A percentile compares a stretch with the other conserved stretches of the same genome.
Conservation (phyloP, 2,113 vertebrate genomes). For the Mohoua ochrocephala region DNA sequence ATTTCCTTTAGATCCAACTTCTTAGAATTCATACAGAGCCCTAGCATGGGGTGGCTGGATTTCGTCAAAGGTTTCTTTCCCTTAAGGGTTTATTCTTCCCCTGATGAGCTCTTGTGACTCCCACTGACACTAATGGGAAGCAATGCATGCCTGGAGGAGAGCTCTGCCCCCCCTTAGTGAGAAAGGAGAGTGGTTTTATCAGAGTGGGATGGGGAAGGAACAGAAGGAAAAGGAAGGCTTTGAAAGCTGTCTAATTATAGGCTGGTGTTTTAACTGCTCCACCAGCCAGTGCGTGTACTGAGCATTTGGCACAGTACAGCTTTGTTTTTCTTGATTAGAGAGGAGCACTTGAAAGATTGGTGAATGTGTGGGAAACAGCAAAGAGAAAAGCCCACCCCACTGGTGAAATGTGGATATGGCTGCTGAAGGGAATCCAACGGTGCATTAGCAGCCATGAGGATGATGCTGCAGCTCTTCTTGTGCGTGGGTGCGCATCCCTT, state of each 20-base stretch:
- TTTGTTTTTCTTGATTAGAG: conserved; percentile 21
- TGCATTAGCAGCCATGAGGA: neutral
- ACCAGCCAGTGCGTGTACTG: neutral
- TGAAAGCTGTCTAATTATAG: conserved; percentile 18
- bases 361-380: neutral
- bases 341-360: neutral
- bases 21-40: neutral
- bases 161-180: neutral
- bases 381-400: neutral
- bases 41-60: neutral
- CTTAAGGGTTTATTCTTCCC: neutral
- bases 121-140: neutral
- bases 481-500: fast-evolving
- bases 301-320: neutral
- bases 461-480: neutral
- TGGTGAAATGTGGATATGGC: neutral
- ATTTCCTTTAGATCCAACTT: neutral
- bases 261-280: neutral
- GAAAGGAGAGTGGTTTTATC: neutral
- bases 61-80: neutral
- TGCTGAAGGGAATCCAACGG: neutral
- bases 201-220: neutral
- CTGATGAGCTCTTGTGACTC: neutral
- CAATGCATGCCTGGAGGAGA: neutral
- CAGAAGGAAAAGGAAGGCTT: conserved; percentile 17